phyloP scores from a whole-genome alignment of 2,797 vertebrate species.

The Botia kubotai region DNA sequence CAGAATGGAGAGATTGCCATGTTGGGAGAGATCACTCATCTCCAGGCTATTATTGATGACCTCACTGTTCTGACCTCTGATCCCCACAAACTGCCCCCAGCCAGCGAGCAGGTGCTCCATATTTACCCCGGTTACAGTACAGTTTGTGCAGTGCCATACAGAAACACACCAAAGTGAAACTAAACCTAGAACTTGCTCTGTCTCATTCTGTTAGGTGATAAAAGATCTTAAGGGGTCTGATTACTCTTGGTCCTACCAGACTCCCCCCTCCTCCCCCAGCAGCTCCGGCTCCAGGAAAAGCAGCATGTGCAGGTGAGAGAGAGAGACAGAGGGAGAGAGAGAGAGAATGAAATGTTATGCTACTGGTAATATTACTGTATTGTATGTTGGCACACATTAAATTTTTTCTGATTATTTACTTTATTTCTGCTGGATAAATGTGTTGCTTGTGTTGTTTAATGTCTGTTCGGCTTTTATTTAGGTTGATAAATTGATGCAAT shows the following conservation, averaged over 20 bases:
- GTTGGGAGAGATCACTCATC: constrained; percentile 97
- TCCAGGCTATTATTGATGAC: constrained; percentile 97
- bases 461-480: constrained; percentile 27
- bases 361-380: too few species aligned
- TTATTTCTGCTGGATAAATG: constrained; percentile 9
- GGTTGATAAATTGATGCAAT: neutral
- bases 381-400: neutral
- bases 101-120: constrained; percentile 90
- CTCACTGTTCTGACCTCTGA: constrained; percentile 91
- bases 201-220: constrained; percentile 83
- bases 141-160: neutral
- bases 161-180: neutral
- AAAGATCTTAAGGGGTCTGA: constrained; percentile 96
- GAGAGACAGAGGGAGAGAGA: neutral
- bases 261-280: constrained; percentile 92
- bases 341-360: constrained; percentile 2
- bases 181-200: constrained; percentile 36
- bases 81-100: constrained; percentile 94
- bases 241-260: constrained; percentile 97
- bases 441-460: constrained; percentile 40
- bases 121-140: neutral
- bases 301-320: constrained; percentile 94
- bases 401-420: neutral
- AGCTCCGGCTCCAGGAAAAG: constrained; percentile 95
- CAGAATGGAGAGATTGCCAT: constrained; percentile 96